These are phyloP conservation scores for Lepidocyrtinus sp. DNA, from an alignment of 2,888 invertebrate genomes.

Conservation along the genomic window DNA sequence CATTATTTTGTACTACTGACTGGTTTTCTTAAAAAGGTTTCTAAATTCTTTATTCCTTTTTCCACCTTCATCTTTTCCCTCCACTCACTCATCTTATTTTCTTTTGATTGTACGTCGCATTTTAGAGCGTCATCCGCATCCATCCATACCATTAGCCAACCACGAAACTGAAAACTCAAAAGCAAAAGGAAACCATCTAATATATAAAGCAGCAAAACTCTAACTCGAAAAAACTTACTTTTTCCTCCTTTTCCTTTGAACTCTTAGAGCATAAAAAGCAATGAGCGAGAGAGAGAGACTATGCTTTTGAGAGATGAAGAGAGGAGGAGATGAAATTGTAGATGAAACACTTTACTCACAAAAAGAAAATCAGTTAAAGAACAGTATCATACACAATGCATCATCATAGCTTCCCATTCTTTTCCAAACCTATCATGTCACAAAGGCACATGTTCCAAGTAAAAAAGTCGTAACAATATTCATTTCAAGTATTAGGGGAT, in stretches of 20 bases:
- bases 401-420: not conserved
- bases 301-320: slow-evolving; percentile 28
- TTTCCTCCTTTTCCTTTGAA: slow-evolving; percentile 51
- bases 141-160: slow-evolving; percentile 59
- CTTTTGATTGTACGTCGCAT: slow-evolving; percentile 38
- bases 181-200: slow-evolving; percentile 43
- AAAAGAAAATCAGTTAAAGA: slow-evolving; percentile 52
- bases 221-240: slow-evolving; percentile 3
- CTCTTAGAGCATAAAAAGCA: not conserved
- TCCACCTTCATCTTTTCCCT: slow-evolving; percentile 5
- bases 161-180: too few relatives aligned
- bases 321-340: slow-evolving; percentile 54
- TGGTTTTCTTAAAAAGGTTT: slow-evolving; percentile 14
- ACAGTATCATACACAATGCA: slow-evolving; percentile 29
- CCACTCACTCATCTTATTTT: slow-evolving; percentile 44
- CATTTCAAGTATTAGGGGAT: not conserved
- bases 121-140: slow-evolving; percentile 36
- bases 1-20: slow-evolving; percentile 14
- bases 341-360: slow-evolving; percentile 58
- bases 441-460: not conserved
- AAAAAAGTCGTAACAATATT: not conserved
- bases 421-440: not conserved
- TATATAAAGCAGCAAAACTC: slow-evolving; percentile 16
- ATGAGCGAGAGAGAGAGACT: not conserved
- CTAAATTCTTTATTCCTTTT: slow-evolving; percentile 12